Conservation (phyloP, 2,113 vertebrate genomes). For the Callocephalon fimbriatum region DNA sequence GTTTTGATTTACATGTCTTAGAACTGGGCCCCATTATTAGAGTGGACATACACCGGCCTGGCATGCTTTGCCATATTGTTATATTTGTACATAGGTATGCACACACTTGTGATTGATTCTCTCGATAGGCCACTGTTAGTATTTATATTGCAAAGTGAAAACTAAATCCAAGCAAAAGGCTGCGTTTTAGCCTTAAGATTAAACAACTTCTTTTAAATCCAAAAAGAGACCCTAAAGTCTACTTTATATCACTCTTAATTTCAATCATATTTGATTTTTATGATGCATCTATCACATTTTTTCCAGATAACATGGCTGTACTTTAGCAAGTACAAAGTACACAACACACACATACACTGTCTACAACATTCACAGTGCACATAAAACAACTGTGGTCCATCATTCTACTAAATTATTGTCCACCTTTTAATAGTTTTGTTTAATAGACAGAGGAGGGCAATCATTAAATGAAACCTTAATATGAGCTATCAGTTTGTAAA, state of each 20-base stretch:
- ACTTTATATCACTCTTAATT: not conserved
- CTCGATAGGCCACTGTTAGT: not conserved
- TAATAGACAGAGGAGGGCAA: not conserved
- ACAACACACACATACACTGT: not conserved
- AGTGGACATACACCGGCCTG: fast-evolving
- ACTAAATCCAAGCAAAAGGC: not conserved
- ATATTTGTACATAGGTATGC: not conserved
- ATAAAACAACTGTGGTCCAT: not conserved
- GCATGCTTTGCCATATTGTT: not conserved
- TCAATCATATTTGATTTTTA: not conserved
- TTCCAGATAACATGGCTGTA: not conserved
- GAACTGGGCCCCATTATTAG: not conserved
- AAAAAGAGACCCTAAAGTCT: not conserved
- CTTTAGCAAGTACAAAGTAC: not conserved
- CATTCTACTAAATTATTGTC: not conserved
- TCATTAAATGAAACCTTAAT: not conserved
- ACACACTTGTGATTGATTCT: fast-evolving
- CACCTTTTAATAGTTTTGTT: not conserved
- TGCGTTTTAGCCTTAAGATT: not conserved
- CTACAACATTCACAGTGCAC: not conserved
- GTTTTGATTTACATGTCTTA: not conserved
- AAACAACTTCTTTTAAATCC: not conserved
- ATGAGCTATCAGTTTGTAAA: not conserved
- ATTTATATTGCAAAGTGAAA: not conserved
- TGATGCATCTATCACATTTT: not conserved